Evolutionary conservation across 2,888 invertebrate genomes (phyloP).

Genomic region (Eutolmus rufibarbis): DNA sequence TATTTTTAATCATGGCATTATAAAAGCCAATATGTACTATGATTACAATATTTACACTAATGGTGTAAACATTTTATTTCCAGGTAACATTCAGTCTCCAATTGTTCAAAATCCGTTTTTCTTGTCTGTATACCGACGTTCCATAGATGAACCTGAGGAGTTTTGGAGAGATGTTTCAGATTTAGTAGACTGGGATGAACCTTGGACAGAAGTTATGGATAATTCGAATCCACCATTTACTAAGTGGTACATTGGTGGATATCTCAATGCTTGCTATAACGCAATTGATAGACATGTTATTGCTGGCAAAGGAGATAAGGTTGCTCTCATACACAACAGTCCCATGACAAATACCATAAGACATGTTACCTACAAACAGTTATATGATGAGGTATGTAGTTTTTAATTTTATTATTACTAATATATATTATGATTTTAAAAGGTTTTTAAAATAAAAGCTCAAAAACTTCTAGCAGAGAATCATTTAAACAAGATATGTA

Average conservation of each 20-base stretch:
- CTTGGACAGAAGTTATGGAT: slow-evolving; percentile 85
- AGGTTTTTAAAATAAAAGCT: too few species aligned
- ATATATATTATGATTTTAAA: too few species aligned
- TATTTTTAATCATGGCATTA: too few species aligned
- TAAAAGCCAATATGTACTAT: too few species aligned
- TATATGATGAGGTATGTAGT: slow-evolving; percentile 74
- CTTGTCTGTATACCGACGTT: slow-evolving; percentile 71
- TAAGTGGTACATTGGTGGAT: slow-evolving; percentile 88
- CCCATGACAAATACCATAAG: slow-evolving; percentile 81
- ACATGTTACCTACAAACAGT: slow-evolving; percentile 81
- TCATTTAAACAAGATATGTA: too few species aligned
- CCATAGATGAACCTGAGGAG: slow-evolving; percentile 78
- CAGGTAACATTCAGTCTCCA: slow-evolving; percentile 44
- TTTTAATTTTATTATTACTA: not conserved
- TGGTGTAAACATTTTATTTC: not conserved
- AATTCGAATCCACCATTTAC: slow-evolving; percentile 85
- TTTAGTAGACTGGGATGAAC: slow-evolving; percentile 80
- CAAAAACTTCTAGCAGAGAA: too few species aligned
- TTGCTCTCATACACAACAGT: slow-evolving; percentile 89
- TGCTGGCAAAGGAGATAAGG: slow-evolving; percentile 77
- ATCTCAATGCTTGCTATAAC: slow-evolving; percentile 92
- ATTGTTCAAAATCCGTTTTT: slow-evolving; percentile 65
- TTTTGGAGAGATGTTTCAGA: slow-evolving; percentile 86
- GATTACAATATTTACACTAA: not conserved
- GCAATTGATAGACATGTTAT: slow-evolving; percentile 89